phyloP scores from a whole-genome alignment of 2,888 invertebrate species.

The Hetaerina titia region DNA sequence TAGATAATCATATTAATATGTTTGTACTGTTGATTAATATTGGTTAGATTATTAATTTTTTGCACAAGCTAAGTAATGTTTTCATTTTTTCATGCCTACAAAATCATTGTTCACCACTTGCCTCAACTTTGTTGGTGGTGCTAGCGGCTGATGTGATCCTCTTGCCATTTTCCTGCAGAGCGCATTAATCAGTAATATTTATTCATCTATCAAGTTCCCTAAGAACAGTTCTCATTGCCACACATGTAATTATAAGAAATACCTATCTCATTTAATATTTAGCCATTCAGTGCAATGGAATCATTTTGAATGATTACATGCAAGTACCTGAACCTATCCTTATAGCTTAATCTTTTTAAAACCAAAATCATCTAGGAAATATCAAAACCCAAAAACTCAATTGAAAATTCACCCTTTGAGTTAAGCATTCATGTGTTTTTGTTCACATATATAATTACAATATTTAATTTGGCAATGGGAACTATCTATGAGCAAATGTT shows the following conservation, averaged over 20 bases:
- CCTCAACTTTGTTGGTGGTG: conserved; percentile 64
- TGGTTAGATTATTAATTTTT: conserved; percentile 55
- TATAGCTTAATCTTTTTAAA: not conserved
- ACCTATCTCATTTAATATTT: not conserved
- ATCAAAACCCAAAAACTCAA: not conserved
- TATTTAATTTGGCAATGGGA: conserved; percentile 44
- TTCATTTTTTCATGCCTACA: conserved; percentile 49
- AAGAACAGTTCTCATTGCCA: conserved; percentile 44
- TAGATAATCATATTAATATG: not conserved
- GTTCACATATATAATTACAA: not conserved
- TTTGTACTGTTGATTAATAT: conserved; percentile 23
- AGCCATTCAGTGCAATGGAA: not conserved
- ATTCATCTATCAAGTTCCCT: conserved; percentile 32
- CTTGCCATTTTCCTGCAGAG: conserved; percentile 60
- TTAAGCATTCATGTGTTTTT: not conserved
- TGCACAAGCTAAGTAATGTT: not conserved
- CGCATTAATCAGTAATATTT: conserved; percentile 53
- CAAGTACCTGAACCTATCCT: too few species aligned
- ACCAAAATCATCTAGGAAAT: not conserved
- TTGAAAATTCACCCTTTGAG: not conserved
- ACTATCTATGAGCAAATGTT: conserved; percentile 40
- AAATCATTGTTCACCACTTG: conserved; percentile 48
- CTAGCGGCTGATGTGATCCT: conserved; percentile 52
- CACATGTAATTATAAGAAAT: not conserved
- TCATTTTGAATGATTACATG: too few species aligned